Evolutionary conservation across 1,140 invertebrate genomes (phyloP).

Genomic region (Drosophila tani): DNA sequence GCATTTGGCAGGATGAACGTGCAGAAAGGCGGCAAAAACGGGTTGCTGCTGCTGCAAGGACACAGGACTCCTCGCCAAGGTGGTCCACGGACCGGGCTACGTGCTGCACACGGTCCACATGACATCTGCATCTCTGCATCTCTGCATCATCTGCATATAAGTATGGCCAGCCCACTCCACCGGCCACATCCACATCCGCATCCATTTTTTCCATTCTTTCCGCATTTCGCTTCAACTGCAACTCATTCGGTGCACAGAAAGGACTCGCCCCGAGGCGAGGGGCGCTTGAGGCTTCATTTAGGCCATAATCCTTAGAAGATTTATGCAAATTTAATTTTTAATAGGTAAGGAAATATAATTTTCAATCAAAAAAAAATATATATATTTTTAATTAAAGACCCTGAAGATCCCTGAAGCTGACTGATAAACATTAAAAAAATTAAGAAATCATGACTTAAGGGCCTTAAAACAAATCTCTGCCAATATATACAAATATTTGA

Average conservation of each 20-base stretch:
- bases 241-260: conserved; percentile 40
- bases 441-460: too few relatives aligned
- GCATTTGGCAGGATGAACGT: conserved; percentile 51
- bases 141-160: conserved; percentile 51
- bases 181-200: conserved; percentile 6
- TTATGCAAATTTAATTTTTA: neutral
- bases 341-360: too few relatives aligned
- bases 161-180: conserved; percentile 7
- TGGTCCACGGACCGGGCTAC: conserved; percentile 49
- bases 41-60: conserved; percentile 2
- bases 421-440: too few relatives aligned
- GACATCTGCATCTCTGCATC: conserved; percentile 66
- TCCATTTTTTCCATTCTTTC: conserved; percentile 37
- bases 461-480: too few relatives aligned
- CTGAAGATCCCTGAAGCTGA: too few relatives aligned
- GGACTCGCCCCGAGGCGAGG: conserved; percentile 28
- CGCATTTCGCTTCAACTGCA: conserved; percentile 49
- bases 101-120: conserved; percentile 71
- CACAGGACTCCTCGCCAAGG: conserved; percentile 36
- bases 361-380: too few relatives aligned
- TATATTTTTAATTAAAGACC: too few relatives aligned
- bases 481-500: too few relatives aligned
- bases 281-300: neutral
- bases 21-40: conserved; percentile 33
- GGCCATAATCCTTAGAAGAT: neutral